Conservation (phyloP, 2,113 vertebrate genomes). For the Rattus norvegicus region GRCr8 NC_086031.1:45498501-45499000, state of each 20-base stretch:
- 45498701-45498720: constrained; percentile 38
- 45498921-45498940: constrained; percentile 69
- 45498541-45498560: background rate
- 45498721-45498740: constrained; percentile 52
- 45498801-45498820: constrained; percentile 65
- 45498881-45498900: constrained; percentile 22
- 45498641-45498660: constrained; percentile 18
- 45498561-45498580: background rate
- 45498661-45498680: constrained; percentile 37
- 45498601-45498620: background rate
- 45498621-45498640: background rate
- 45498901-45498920: constrained; percentile 76
- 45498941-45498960: constrained; percentile 56
- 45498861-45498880: constrained; percentile 10
- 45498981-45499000: constrained; percentile 76
- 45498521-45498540: background rate
- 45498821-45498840: constrained; percentile 71
- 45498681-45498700: constrained; percentile 28
- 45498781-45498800: background rate
- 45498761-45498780: constrained; percentile 42
- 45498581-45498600: background rate
- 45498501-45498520: background rate
- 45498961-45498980: constrained; percentile 71
- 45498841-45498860: constrained; percentile 70
- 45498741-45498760: constrained; percentile 33